Evolutionary conservation across 2,113 vertebrate species (phyloP).

Genomic region (Paracanthobrama guichenoti): DNA sequence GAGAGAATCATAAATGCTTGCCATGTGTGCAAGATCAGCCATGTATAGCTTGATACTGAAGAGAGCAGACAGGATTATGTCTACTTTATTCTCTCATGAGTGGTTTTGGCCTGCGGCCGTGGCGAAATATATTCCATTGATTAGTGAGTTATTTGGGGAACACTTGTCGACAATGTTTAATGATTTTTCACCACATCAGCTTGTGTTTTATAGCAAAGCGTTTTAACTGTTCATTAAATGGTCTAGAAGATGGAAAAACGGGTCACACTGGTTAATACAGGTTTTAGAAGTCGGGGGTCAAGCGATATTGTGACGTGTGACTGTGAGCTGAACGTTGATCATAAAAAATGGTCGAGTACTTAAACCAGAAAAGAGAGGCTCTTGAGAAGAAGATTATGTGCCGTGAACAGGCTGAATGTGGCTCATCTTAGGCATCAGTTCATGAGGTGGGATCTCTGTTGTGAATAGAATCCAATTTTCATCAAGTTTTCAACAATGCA

Average conservation of each 20-base stretch:
- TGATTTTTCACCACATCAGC: constrained; percentile 29
- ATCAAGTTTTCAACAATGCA: constrained; percentile 59
- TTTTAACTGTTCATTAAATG: constrained; percentile 36
- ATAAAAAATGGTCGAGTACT: constrained; percentile 38
- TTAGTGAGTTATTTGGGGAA: constrained; percentile 15
- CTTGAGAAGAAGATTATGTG: constrained; percentile 26
- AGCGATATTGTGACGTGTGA: background rate
- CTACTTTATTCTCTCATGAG: constrained; percentile 4
- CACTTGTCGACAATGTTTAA: constrained; percentile 37
- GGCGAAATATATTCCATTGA: constrained; percentile 24
- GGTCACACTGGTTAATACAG: background rate
- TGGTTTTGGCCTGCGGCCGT: constrained; percentile 12
- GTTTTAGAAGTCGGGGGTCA: constrained; percentile 29
- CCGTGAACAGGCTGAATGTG: constrained; percentile 15
- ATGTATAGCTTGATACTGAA: background rate
- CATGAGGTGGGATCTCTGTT: constrained; percentile 55
- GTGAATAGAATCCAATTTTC: constrained; percentile 58
- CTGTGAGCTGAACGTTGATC: constrained; percentile 22
- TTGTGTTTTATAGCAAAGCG: constrained; percentile 30
- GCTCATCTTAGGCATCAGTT: constrained; percentile 17
- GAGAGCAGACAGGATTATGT: constrained; percentile 13
- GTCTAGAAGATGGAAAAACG: constrained; percentile 23
- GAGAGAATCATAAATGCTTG: constrained; percentile 37
- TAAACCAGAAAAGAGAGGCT: constrained; percentile 17
- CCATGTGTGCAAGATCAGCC: background rate